Percentiles rank a stretch among this genome's conserved stretches.
These are phyloP conservation scores for Danaus melanippus DNA, from an alignment of 1,140 invertebrate genomes.

Conservation along the genomic window DNA sequence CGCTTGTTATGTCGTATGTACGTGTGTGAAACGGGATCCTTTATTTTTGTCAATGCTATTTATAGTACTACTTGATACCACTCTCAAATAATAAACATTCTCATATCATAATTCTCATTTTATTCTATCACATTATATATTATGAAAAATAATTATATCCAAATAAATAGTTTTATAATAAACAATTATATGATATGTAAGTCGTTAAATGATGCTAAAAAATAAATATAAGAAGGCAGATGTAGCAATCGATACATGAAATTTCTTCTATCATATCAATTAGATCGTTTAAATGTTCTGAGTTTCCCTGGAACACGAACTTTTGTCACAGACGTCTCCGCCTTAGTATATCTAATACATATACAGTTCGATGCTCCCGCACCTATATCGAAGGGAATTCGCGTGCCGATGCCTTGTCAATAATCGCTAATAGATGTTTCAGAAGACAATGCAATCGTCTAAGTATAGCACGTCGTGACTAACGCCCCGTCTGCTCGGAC, in stretches of 20 bases:
- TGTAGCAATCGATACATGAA: too few relatives aligned
- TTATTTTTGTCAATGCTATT: conserved; percentile 8
- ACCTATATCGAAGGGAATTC: conserved; percentile 61
- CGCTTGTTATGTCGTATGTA: conserved; percentile 19
- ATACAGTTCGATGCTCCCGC: conserved; percentile 61
- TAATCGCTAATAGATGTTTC: conserved; percentile 72
- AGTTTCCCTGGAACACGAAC: conserved; percentile 14
- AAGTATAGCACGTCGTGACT: conserved; percentile 64
- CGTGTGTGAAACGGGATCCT: conserved; percentile 13
- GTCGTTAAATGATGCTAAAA: too few relatives aligned
- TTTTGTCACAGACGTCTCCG: conserved; percentile 35
- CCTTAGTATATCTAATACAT: conserved; percentile 56
- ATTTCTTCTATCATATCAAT: too few relatives aligned
- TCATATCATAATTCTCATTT: too few relatives aligned
- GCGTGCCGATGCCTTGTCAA: conserved; percentile 70
- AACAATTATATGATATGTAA: too few relatives aligned
- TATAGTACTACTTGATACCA: too few relatives aligned
- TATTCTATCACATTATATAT: too few relatives aligned
- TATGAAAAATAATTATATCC: too few relatives aligned
- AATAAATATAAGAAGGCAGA: too few relatives aligned
- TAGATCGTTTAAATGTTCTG: too few relatives aligned
- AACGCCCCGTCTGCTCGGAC: conserved; percentile 53
- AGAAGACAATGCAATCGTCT: conserved; percentile 69
- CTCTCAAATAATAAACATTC: too few relatives aligned
- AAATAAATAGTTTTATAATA: too few relatives aligned